A percentile compares a stretch with the other conserved stretches of the same genome.
Conservation (phyloP, 2,113 vertebrate species). For the Nesoenas mayeri region DNA sequence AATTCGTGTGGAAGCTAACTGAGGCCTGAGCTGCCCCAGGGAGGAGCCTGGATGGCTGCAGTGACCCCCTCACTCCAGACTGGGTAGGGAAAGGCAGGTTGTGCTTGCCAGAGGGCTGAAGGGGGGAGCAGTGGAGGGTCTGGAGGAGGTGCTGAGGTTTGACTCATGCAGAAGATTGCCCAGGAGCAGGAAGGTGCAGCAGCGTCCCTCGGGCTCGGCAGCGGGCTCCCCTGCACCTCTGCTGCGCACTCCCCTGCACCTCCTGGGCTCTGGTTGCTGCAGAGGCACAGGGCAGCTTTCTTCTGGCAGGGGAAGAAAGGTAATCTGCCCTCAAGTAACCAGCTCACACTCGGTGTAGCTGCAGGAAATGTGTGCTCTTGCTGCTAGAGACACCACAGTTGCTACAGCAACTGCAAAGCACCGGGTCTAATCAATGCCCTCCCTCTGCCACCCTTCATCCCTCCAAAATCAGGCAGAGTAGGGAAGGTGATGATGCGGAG, state of each 20-base stretch:
- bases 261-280: background rate
- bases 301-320: background rate
- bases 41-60: background rate
- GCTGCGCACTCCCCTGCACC: background rate
- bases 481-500: background rate
- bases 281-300: background rate
- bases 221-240: background rate
- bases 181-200: background rate
- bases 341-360: background rate
- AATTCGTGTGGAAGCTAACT: background rate
- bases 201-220: fast-evolving
- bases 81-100: background rate
- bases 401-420: conserved; percentile 61
- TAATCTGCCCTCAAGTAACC: background rate
- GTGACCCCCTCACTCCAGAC: background rate
- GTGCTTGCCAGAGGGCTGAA: background rate
- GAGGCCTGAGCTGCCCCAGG: background rate
- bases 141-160: background rate
- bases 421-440: background rate
- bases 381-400: conserved; percentile 41
- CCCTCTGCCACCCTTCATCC: background rate
- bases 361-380: background rate
- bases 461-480: background rate
- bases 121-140: background rate
- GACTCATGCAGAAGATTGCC: background rate